Evolutionary conservation across 2,113 vertebrate species (phyloP).

Genomic region (Coryphaenoides rupestris): DNA sequence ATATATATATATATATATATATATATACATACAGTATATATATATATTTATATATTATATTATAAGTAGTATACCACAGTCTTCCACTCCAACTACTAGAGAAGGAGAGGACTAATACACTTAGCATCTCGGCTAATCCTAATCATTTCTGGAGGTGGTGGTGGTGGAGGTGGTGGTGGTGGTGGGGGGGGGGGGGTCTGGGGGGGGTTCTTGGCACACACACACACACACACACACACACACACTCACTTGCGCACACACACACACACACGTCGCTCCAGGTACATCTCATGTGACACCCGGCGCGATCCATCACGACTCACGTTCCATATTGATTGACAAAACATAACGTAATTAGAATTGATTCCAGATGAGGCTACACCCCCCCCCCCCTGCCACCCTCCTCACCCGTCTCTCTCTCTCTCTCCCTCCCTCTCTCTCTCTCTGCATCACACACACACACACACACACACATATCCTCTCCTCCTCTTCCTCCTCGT

Average conservation of each 20-base stretch:
- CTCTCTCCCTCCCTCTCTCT: slow-evolving; percentile 46
- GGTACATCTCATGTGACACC: slow-evolving; percentile 57
- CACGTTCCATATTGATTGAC: slow-evolving; percentile 71
- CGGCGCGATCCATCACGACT: slow-evolving; percentile 62
- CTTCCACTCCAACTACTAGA: slow-evolving; percentile 42
- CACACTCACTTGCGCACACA: slow-evolving; percentile 27
- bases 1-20: too few species aligned
- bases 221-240: slow-evolving; percentile 44
- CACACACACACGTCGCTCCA: slow-evolving; percentile 49
- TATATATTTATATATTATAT: too few species aligned
- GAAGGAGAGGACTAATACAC: slow-evolving; percentile 7
- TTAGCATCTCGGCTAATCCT: slow-evolving; percentile 16
- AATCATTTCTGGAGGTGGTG: background rate
- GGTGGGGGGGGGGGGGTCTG: background rate
- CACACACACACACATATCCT: background rate
- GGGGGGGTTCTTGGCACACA: slow-evolving; percentile 1
- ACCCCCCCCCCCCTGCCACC: slow-evolving; percentile 56
- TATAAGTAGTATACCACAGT: slow-evolving; percentile 21
- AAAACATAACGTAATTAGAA: slow-evolving; percentile 77
- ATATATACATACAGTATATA: too few species aligned
- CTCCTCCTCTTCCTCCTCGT: slow-evolving; percentile 40
- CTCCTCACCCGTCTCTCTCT: slow-evolving; percentile 37
- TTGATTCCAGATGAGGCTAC: slow-evolving; percentile 72
- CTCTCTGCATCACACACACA: slow-evolving; percentile 17
- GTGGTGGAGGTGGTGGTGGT: background rate